phyloP scores from a whole-genome alignment of 2,888 invertebrate genomes.

The Metopia argyrocephala region DNA sequence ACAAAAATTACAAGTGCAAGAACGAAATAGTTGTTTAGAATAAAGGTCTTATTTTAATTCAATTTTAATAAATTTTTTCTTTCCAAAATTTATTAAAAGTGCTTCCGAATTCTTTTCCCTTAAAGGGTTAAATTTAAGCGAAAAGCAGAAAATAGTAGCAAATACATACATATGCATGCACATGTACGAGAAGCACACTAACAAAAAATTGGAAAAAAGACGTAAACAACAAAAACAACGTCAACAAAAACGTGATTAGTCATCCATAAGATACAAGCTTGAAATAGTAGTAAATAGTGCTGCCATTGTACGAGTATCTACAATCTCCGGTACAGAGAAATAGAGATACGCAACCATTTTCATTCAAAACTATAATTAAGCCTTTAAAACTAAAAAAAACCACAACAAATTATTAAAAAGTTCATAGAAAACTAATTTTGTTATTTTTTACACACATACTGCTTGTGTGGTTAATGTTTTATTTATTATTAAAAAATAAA shows the following conservation, averaged over 20 bases:
- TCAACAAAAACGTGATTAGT: conserved; percentile 54
- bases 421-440: neutral
- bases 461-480: no score
- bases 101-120: neutral
- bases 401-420: neutral
- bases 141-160: conserved; percentile 16
- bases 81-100: neutral
- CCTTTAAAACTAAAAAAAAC: conserved; percentile 4
- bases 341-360: conserved; percentile 51
- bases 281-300: conserved; percentile 43
- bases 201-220: conserved; percentile 40
- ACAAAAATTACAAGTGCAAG: no score
- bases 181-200: conserved; percentile 48
- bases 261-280: conserved; percentile 62
- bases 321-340: neutral
- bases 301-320: conserved; percentile 3
- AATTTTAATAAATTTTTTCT: no score
- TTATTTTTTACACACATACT: no score
- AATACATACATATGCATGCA: conserved; percentile 44
- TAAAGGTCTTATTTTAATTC: no score
- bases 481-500: no score
- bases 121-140: conserved; percentile 34
- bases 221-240: conserved; percentile 22
- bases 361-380: conserved; percentile 27
- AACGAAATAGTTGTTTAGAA: no score